Conservation (phyloP, 1,140 invertebrate species). For the Anastrepha ludens region DNA sequence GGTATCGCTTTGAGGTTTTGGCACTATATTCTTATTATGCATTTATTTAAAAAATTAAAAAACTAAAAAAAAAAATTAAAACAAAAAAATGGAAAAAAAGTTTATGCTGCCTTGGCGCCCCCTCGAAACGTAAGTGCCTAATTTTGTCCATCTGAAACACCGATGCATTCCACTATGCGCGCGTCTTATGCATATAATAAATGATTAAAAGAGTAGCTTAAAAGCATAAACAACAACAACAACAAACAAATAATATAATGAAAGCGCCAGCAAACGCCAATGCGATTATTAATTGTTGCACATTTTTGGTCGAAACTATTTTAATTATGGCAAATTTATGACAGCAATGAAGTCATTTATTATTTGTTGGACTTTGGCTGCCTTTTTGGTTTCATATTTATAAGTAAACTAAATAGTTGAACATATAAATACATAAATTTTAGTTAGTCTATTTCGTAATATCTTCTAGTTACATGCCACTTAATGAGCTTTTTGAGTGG, state of each 20-base stretch:
- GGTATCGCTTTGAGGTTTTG: too few species aligned
- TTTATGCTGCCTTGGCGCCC: too few species aligned
- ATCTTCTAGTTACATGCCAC: neutral
- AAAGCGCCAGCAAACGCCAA: too few species aligned
- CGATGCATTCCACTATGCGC: too few species aligned
- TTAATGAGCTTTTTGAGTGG: constrained; percentile 28
- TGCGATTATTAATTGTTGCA: constrained; percentile 12
- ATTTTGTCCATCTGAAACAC: too few species aligned
- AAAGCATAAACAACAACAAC: neutral
- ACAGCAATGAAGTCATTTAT: neutral
- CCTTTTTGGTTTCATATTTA: neutral
- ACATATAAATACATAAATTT: neutral
- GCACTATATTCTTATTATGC: too few species aligned
- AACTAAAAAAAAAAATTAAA: too few species aligned
- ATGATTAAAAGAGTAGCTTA: neutral
- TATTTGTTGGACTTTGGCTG: neutral
- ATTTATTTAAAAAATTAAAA: too few species aligned
- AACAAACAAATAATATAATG: too few species aligned
- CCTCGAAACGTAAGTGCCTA: too few species aligned
- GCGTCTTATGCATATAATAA: neutral
- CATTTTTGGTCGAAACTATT: constrained; percentile 22
- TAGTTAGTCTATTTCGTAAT: neutral
- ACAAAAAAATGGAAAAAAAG: too few species aligned
- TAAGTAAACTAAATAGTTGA: too few species aligned
- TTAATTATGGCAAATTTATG: constrained; percentile 2